Conservation (phyloP, 2,888 invertebrate species). For the Choristoneura rosaceana region DNA sequence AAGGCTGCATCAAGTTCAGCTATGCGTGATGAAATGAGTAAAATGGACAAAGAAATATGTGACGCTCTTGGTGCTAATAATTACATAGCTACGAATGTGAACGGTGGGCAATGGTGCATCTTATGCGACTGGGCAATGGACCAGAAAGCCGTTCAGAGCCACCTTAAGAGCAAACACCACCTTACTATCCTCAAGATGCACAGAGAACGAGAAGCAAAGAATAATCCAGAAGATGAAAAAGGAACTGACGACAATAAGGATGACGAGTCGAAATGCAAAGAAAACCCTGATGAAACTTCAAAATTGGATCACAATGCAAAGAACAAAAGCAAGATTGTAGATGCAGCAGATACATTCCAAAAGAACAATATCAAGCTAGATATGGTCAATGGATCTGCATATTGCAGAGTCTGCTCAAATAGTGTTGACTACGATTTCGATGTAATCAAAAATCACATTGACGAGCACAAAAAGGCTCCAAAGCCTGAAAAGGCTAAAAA, state of each 20-base stretch:
- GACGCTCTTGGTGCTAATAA: constrained; percentile 45
- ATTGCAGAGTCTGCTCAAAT: constrained; percentile 53
- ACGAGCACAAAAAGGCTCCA: constrained; percentile 48
- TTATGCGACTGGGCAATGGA: constrained; percentile 52
- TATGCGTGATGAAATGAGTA: neutral
- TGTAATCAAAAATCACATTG: constrained; percentile 51
- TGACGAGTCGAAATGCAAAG: neutral
- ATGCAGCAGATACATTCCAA: constrained; percentile 50
- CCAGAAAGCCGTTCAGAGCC: constrained; percentile 5
- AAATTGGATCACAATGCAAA: constrained; percentile 18
- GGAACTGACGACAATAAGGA: neutral
- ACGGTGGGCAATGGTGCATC: constrained; percentile 48
- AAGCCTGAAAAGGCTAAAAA: constrained; percentile 38
- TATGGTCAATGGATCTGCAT: constrained; percentile 49
- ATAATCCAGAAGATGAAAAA: constrained; percentile 14
- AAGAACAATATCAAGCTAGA: constrained; percentile 55
- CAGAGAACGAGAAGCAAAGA: constrained; percentile 42
- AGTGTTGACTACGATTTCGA: constrained; percentile 47
- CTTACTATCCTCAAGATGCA: constrained; percentile 51
- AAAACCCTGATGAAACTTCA: constrained; percentile 6
- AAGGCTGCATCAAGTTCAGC: neutral
- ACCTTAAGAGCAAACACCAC: constrained; percentile 51
- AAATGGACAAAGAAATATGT: constrained; percentile 46
- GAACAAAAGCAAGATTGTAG: constrained; percentile 46
- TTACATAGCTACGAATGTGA: constrained; percentile 46